Conservation (phyloP, 2,113 vertebrate genomes). For the Mirounga angustirostris region DNA sequence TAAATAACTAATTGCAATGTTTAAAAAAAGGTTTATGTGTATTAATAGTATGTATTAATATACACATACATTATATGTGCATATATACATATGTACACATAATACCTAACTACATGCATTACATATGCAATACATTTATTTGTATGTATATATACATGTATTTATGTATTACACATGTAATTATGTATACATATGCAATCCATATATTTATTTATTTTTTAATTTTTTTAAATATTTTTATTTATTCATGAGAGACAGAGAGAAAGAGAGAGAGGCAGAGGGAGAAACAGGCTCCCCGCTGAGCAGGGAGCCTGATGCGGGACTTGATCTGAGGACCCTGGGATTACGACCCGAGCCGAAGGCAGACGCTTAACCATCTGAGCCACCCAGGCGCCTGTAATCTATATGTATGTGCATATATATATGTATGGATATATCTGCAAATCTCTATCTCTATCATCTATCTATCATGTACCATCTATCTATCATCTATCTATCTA, state of each 20-base stretch:
- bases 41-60: background rate
- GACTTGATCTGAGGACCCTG: too few relatives aligned
- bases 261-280: too few relatives aligned
- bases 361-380: too few relatives aligned
- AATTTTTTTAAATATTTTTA: too few relatives aligned
- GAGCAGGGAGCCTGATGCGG: too few relatives aligned
- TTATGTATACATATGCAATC: background rate
- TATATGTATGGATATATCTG: background rate
- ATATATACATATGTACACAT: background rate
- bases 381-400: too few relatives aligned
- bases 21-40: background rate
- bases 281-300: too few relatives aligned
- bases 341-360: too few relatives aligned
- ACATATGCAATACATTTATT: background rate
- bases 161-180: background rate
- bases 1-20: conserved; percentile 67
- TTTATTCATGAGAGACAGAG: too few relatives aligned
- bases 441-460: background rate
- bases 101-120: background rate
- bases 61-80: background rate
- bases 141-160: background rate
- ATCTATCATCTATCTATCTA: background rate
- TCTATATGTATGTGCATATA: background rate
- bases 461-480: background rate
- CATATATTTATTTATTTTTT: background rate